Percentiles rank a stretch among this genome's conserved stretches.
Conservation (phyloP, 2,113 vertebrate species). For the Psittacula cyanocephala region DNA sequence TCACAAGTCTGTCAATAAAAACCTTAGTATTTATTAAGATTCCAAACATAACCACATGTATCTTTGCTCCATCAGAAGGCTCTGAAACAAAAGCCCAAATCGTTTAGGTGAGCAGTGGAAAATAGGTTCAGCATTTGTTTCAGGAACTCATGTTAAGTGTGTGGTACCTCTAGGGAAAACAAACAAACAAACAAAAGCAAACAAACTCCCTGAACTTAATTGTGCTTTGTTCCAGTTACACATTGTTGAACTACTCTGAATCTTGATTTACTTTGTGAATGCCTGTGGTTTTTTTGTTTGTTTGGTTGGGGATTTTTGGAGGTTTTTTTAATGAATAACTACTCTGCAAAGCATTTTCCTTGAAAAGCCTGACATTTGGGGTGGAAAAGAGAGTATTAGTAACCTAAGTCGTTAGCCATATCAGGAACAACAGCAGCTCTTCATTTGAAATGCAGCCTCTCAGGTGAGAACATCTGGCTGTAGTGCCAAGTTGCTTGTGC, state of each 20-base stretch:
- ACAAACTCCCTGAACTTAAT: background rate
- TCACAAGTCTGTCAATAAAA: background rate
- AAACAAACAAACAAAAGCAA: rapidly evolving
- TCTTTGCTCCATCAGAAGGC: background rate
- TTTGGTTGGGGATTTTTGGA: too few relatives aligned
- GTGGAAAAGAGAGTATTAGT: background rate
- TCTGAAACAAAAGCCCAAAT: background rate
- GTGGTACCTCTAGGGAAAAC: background rate
- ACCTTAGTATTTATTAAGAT: background rate
- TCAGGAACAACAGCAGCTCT: background rate
- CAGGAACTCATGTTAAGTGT: background rate
- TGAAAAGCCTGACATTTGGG: background rate
- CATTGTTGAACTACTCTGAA: background rate
- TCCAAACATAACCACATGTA: background rate
- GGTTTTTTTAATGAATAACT: background rate
- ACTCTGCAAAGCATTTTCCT: background rate
- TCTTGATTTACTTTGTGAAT: background rate
- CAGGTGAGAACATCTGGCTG: background rate
- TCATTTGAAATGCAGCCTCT: background rate
- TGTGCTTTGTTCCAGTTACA: background rate
- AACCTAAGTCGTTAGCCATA: background rate
- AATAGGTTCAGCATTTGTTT: background rate
- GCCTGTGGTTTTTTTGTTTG: background rate
- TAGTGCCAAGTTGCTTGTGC: background rate
- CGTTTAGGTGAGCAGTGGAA: background rate